Base-by-base conservation (phyloP, 2,888 invertebrate species). In the Noctuana brunneofusca region DNA sequence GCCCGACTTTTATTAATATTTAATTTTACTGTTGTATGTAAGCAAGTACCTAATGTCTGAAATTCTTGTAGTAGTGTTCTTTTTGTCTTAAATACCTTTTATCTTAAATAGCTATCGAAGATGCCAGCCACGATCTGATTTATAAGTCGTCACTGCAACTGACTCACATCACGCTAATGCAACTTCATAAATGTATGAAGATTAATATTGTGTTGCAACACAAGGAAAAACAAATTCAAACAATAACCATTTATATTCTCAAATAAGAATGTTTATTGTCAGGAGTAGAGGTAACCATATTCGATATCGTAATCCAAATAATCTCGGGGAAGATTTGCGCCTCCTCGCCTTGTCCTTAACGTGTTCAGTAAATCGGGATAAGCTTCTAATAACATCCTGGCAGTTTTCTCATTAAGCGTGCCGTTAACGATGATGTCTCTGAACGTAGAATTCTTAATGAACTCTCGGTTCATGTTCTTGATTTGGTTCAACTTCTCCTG, bases 261-360 rank as follows among this genome's bases (percentile, higher is more conserved):
- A 22, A 49, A 24, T 20, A 24, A 24, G 4, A 49, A n/a, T 50
- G 9, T 30, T 52, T 52, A 52, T 41, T 54, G 2, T 80, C 71
- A 87, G 66, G 81, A 80, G 74, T 88, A 87, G 49, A 86, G 69
- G 58, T 77, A 71, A 0, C 87, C 88, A 60, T 86, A 87, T 64
- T 89, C 89, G 4, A 87, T 66, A 58, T 89, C 88, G 50, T 86
- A 86, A 12, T 87, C 82, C 6, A 76, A 65, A 68, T 77, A 72
- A 59, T 79, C 75, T 9, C 66, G 68, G 0, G 58, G 58, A 18
- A 8, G 22, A n/a, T 30, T 58, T 1, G 32, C 48, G 27, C 68
- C 63, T 14, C 69, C 59, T 48, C 75, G 69, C 30, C 75, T 69
- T 0, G 69, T 68, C n/a, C 71, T 66, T 8, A 83, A 59, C 58